Conservation (phyloP, 2,888 invertebrate genomes). For the Meandrusa payeni region DNA sequence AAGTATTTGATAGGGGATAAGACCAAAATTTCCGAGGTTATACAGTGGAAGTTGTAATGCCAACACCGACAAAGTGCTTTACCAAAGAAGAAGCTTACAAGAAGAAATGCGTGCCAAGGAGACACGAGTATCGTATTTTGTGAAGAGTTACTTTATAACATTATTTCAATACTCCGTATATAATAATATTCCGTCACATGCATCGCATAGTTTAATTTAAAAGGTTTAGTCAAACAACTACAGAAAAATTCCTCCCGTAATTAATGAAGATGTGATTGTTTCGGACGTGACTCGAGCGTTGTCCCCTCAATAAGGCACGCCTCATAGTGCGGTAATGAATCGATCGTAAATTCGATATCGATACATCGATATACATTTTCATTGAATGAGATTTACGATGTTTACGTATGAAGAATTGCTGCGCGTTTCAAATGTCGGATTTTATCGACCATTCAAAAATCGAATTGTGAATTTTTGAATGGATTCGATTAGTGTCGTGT, state of each 20-base stretch:
- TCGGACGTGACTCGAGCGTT: conserved; percentile 56
- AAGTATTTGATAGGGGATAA: too few relatives aligned
- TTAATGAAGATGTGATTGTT: conserved; percentile 77
- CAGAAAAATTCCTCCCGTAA: conserved; percentile 64
- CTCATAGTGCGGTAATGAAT: conserved; percentile 55
- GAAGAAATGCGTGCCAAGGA: too few relatives aligned
- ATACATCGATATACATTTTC: conserved; percentile 68
- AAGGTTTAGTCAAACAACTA: conserved; percentile 32
- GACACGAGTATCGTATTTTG: neutral
- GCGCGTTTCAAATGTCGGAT: conserved; percentile 64
- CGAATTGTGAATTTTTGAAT: conserved; percentile 56
- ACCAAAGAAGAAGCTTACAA: too few relatives aligned
- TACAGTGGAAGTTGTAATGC: too few relatives aligned
- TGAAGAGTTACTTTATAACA: conserved; percentile 25
- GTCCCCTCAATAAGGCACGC: conserved; percentile 55
- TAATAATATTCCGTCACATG: too few relatives aligned
- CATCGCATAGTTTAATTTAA: conserved; percentile 37
- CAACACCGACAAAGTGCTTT: too few relatives aligned
- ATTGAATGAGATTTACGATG: conserved; percentile 73
- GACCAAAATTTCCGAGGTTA: too few relatives aligned
- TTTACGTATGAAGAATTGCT: conserved; percentile 69
- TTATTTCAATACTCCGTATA: conserved; percentile 1
- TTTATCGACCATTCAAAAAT: conserved; percentile 72
- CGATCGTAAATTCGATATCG: conserved; percentile 61
- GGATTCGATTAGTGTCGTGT: conserved; percentile 53